Evolutionary conservation across 2,888 invertebrate species (phyloP), one percentile per base, ranked within the genome.

Genomic region (Gryllus longicercus): DNA sequence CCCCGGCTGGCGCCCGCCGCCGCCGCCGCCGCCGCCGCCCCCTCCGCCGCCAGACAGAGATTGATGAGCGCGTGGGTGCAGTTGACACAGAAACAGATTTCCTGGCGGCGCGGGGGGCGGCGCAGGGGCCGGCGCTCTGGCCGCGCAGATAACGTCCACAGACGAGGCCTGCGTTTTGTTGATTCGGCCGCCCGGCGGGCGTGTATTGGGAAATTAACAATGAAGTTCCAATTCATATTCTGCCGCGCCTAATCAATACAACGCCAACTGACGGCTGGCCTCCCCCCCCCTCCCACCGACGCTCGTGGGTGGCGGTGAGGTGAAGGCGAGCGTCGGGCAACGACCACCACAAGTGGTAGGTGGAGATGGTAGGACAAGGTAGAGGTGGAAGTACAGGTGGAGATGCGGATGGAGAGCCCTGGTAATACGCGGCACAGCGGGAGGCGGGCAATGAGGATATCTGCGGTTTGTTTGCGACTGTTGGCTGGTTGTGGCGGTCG

Each of bases 71-170:
- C n/a, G 63, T 63, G 63, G 10, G 63, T 63, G 63, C 63, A 63
- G 63, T 63, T 63, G 63, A 63, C 63, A 63, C 63, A 63, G 63
- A 63, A 63, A 63, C 63, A 63, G 63, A 63, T 63, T 63, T n/a
- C n/a, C 63, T n/a, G 14, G 63, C 63, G 63, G 63, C 63, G 63
- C 2, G n/a, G 63, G 63, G 63, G 11, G 63, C 63, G 18, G 63
- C 14, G 63, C 14, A 63, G 63, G n/a, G 63, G 63, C 14, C 14
- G 63, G 63, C 63, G 25, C 63, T 18, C 63, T 63, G 63, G 63
- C n/a, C 63, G 63, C 14, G 63, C 63, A 63, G 63, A 63, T 63
- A 63, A 63, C 38, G 38, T 38, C 38, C 38, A 38, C 38, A 38
- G 38, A 38, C 38, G 38, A 38, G 38, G 38, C 38, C 38, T 63